These are phyloP conservation scores for Xiphorhynchus elegans DNA, from an alignment of 2,113 vertebrate genomes.

Conservation along the genomic window DNA sequence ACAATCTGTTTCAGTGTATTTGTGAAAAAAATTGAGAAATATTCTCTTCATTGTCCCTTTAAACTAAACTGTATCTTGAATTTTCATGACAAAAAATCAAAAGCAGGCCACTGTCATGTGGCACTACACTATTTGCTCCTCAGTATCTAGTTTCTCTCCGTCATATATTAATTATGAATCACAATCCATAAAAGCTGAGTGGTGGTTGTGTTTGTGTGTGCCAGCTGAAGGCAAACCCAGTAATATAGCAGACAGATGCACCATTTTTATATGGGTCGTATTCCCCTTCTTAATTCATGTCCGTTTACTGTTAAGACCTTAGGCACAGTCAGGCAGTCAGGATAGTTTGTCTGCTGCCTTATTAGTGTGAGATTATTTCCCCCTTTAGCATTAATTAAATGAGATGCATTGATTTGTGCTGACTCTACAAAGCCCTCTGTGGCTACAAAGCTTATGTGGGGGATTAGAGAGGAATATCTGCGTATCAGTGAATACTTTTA, in stretches of 20 bases:
- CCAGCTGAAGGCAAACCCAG: neutral
- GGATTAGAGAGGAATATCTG: slow-evolving; percentile 43
- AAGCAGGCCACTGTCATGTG: neutral
- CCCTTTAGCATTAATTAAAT: slow-evolving; percentile 72
- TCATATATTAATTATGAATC: neutral
- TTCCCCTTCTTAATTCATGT: slow-evolving; percentile 58
- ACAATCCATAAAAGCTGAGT: neutral
- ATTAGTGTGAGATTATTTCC: slow-evolving; percentile 70
- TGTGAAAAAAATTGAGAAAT: neutral
- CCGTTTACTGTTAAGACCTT: slow-evolving; percentile 59
- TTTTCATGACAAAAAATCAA: neutral
- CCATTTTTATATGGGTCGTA: slow-evolving; percentile 40
- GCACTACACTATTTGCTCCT: neutral
- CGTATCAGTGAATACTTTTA: slow-evolving; percentile 29
- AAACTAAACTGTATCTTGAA: neutral
- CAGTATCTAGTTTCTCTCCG: neutral
- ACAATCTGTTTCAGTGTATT: neutral
- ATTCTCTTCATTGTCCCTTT: neutral
- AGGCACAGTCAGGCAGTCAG: slow-evolving; percentile 42
- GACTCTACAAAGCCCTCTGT: slow-evolving; percentile 55
- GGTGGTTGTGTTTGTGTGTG: neutral
- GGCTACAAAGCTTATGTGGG: slow-evolving; percentile 49
- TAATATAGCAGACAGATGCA: neutral
- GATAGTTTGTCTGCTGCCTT: slow-evolving; percentile 63
- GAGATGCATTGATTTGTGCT: slow-evolving; percentile 64